These are phyloP conservation scores for Taxidea taxus DNA, from an alignment of 2,113 vertebrate species.

Conservation along the genomic window DNA sequence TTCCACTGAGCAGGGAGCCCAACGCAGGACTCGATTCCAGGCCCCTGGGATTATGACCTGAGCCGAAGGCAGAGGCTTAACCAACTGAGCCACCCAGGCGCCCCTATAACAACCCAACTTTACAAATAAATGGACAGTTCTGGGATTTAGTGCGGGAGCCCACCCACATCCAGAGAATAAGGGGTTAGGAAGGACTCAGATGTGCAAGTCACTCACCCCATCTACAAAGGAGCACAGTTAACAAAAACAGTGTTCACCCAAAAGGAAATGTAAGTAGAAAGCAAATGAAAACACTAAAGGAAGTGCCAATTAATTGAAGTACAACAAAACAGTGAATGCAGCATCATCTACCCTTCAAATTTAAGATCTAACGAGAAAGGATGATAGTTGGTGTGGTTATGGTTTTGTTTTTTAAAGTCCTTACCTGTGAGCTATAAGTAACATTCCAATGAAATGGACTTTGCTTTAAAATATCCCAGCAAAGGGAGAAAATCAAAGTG, in stretches of 20 bases:
- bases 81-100: too few relatives aligned
- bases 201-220: background rate
- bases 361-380: background rate
- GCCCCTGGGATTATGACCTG: too few relatives aligned
- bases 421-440: background rate
- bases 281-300: background rate
- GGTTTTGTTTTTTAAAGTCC: background rate
- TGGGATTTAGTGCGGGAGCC: background rate
- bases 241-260: background rate
- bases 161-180: background rate
- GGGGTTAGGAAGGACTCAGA: background rate
- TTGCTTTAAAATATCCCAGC: background rate
- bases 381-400: background rate
- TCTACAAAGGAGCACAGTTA: background rate
- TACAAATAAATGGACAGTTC: background rate
- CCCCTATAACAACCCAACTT: background rate
- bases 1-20: too few relatives aligned
- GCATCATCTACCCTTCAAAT: background rate
- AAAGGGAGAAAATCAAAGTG: background rate
- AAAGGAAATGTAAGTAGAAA: background rate
- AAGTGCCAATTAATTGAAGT: background rate
- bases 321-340: background rate
- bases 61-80: too few relatives aligned
- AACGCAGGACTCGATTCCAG: too few relatives aligned
- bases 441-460: background rate